A percentile compares a stretch with the other conserved stretches of the same genome.
Evolutionary conservation across 2,797 vertebrate species (phyloP).

Genomic region (Delichon dasypus): DNA sequence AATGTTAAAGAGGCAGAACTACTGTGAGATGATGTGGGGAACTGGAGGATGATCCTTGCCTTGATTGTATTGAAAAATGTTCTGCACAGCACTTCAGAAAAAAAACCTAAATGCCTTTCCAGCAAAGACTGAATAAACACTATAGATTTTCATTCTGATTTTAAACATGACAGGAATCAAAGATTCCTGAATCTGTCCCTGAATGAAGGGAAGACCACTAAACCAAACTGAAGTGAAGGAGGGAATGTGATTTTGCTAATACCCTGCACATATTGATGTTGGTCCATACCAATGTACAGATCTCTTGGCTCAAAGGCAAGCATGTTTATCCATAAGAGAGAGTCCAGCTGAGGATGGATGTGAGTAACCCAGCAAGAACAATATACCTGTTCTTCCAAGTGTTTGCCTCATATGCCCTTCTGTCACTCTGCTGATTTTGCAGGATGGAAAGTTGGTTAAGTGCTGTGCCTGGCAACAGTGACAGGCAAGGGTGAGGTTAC

Average conservation of each 20-base stretch:
- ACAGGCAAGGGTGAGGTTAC: neutral
- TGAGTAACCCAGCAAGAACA: neutral
- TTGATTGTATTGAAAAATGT: neutral
- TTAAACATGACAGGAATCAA: neutral
- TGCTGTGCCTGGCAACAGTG: neutral
- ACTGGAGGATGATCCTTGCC: neutral
- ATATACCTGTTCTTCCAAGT: neutral
- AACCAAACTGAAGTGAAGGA: neutral
- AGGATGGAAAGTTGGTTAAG: neutral
- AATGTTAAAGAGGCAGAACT: neutral
- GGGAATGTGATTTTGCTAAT: neutral
- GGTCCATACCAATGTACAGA: neutral
- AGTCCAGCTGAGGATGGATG: neutral
- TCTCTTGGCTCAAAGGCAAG: neutral
- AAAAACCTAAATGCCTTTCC: neutral
- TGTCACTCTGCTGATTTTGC: neutral
- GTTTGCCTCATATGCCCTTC: neutral
- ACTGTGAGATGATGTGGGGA: neutral
- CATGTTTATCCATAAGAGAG: neutral
- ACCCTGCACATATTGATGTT: rapidly evolving
- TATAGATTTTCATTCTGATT: neutral
- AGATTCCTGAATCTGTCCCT: neutral
- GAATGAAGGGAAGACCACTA: neutral
- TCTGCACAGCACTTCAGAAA: neutral
- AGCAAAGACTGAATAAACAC: neutral